These are phyloP conservation scores for Pangasianodon hypophthalmus DNA, from an alignment of 2,113 vertebrate species.

Conservation along the genomic window DNA sequence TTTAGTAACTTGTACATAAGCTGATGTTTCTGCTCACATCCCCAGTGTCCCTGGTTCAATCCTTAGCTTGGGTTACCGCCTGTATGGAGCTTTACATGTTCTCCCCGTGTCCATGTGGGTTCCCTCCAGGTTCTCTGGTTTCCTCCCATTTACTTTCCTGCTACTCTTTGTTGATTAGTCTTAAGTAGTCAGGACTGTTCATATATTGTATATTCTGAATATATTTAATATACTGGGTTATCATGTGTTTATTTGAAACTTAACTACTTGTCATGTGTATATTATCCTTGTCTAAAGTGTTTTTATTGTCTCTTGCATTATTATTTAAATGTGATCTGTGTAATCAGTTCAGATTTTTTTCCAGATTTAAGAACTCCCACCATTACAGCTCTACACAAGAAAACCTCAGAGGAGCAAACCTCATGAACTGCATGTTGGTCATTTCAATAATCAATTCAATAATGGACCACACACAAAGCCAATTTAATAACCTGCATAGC, in stretches of 20 bases:
- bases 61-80: not conserved
- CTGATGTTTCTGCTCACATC: not conserved
- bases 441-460: not conserved
- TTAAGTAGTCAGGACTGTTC: not conserved
- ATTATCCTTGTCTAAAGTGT: not conserved
- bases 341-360: not conserved
- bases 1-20: not conserved
- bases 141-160: not conserved
- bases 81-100: not conserved
- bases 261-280: not conserved
- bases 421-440: not conserved
- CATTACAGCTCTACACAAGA: not conserved
- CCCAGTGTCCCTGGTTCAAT: not conserved
- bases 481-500: not conserved
- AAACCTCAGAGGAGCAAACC: not conserved
- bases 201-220: not conserved
- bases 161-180: not conserved
- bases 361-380: not conserved
- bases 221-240: not conserved
- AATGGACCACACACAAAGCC: not conserved
- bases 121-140: not conserved
- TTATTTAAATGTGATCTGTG: not conserved
- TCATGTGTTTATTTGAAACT: not conserved
- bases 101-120: not conserved
- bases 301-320: not conserved